phyloP scores from a whole-genome alignment of 2,888 invertebrate genomes.

The Carterocephalus palaemon region DNA sequence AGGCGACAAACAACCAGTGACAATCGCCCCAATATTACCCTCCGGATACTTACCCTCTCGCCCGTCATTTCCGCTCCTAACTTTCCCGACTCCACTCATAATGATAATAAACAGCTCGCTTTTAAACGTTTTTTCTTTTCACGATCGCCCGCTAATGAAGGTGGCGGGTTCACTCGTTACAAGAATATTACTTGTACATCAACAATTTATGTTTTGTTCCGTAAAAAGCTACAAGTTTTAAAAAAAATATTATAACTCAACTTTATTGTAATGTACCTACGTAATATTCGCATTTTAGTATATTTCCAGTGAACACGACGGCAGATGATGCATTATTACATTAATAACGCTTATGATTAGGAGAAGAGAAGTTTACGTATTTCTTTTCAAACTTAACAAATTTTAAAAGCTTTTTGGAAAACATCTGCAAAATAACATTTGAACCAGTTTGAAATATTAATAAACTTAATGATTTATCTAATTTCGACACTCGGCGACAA shows the following conservation, averaged over 20 bases:
- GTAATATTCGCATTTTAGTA: background rate
- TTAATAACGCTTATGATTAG: no score
- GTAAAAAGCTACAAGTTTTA: conserved; percentile 20
- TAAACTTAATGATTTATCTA: no score
- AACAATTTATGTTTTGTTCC: conserved; percentile 25
- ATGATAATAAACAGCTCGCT: conserved; percentile 69
- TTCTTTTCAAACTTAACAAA: no score
- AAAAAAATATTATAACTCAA: background rate
- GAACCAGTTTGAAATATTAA: no score
- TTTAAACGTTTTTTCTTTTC: conserved; percentile 58
- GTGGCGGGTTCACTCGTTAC: conserved; percentile 48
- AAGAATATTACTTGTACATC: conserved; percentile 22
- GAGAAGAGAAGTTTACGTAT: no score
- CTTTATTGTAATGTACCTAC: conserved; percentile 16
- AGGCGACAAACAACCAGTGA: background rate
- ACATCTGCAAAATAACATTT: no score
- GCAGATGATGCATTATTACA: no score
- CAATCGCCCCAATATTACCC: conserved; percentile 38
- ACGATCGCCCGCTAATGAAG: conserved; percentile 58
- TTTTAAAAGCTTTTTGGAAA: no score
- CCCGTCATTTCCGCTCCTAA: conserved; percentile 68
- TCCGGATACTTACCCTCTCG: conserved; percentile 42
- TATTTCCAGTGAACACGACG: no score
- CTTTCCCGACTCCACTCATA: conserved; percentile 66
- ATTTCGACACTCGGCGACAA: no score